phyloP scores from a whole-genome alignment of 1,140 invertebrate species.

The Paralvinella palmiformis region DNA sequence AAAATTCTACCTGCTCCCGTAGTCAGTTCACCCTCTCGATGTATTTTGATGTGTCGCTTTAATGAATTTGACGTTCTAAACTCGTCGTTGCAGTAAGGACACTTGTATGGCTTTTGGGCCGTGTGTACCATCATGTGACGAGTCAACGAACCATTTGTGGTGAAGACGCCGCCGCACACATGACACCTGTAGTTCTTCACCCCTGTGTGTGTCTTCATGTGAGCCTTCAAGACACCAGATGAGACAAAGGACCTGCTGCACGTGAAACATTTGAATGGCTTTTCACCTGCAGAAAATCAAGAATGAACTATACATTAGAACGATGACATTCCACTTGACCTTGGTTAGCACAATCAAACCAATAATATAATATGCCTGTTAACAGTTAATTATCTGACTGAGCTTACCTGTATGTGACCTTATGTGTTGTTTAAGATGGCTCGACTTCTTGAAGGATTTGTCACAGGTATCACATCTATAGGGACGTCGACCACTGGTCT shows the following conservation, averaged over 20 bases:
- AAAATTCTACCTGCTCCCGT: neutral
- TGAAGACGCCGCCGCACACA: slow-evolving; percentile 29
- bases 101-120: slow-evolving; percentile 37
- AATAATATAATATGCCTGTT: too few species aligned
- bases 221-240: slow-evolving; percentile 42
- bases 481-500: slow-evolving; percentile 30
- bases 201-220: slow-evolving; percentile 44
- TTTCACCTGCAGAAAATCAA: slow-evolving; percentile 39
- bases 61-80: slow-evolving; percentile 51
- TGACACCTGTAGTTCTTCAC: slow-evolving; percentile 16
- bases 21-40: slow-evolving; percentile 24
- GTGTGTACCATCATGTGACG: slow-evolving; percentile 45
- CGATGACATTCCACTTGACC: too few species aligned
- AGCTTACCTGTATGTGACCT: slow-evolving; percentile 39
- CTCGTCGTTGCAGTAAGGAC: slow-evolving; percentile 49
- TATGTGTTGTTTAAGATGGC: slow-evolving; percentile 45
- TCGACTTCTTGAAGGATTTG: slow-evolving; percentile 42
- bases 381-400: neutral
- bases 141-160: slow-evolving; percentile 45
- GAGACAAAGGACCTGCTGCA: slow-evolving; percentile 41
- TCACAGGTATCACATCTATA: slow-evolving; percentile 34
- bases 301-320: too few species aligned
- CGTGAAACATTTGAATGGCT: slow-evolving; percentile 44
- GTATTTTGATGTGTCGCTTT: slow-evolving; percentile 51
- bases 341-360: too few species aligned